A percentile compares a stretch with the other conserved stretches of the same genome.
Evolutionary conservation across 2,113 vertebrate species (phyloP).

Genomic region (Edolisoma coerulescens): DNA sequence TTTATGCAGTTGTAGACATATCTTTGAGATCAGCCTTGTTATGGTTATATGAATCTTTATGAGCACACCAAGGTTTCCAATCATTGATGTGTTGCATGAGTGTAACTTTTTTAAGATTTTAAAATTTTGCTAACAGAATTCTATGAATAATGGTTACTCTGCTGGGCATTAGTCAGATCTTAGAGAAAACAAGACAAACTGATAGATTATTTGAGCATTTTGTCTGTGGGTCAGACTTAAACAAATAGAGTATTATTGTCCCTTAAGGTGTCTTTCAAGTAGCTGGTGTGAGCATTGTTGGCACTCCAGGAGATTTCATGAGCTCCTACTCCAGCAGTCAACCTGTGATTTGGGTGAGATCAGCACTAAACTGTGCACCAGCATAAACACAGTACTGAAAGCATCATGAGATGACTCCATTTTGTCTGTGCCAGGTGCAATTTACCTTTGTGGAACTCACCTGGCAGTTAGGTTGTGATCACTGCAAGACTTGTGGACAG

Average conservation of each 20-base stretch:
- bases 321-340: not conserved
- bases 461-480: not conserved
- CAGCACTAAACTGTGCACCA: not conserved
- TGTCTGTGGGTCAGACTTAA: not conserved
- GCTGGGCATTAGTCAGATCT: not conserved
- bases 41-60: not conserved
- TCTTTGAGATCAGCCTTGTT: not conserved
- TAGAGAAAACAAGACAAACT: not conserved
- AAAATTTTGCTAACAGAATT: not conserved
- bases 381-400: not conserved
- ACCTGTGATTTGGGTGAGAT: not conserved
- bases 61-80: not conserved
- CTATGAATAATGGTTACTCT: not conserved
- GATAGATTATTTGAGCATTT: not conserved
- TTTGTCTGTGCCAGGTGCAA: not conserved
- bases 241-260: not conserved
- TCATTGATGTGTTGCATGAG: not conserved
- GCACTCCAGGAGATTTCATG: not conserved
- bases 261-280: not conserved
- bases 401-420: not conserved
- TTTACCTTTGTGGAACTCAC: not conserved
- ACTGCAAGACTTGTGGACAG: not conserved
- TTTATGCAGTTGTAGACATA: not conserved
- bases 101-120: not conserved
- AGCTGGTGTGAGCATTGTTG: not conserved